These are phyloP conservation scores for Ceratina calcarata DNA, from an alignment of 1,140 invertebrate species.

Conservation along the genomic window DNA sequence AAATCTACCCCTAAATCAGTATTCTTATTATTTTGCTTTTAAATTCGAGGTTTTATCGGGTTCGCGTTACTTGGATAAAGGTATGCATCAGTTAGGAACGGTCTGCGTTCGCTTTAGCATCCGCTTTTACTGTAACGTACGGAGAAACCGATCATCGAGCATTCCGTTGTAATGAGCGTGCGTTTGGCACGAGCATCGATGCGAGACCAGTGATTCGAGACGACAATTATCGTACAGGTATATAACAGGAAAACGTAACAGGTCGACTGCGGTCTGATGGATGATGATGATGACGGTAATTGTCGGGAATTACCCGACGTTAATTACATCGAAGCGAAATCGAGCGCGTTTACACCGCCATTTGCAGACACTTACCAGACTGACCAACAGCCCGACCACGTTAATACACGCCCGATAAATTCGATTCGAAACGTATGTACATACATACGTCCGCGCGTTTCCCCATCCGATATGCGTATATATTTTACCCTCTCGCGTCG, in stretches of 20 bases:
- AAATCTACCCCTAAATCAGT: too few species aligned
- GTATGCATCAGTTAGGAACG: too few species aligned
- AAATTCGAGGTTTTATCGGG: too few species aligned
- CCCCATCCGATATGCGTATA: slow-evolving; percentile 16
- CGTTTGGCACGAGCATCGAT: slow-evolving; percentile 26
- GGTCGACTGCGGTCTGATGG: slow-evolving; percentile 62
- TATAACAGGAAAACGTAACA: slow-evolving; percentile 68
- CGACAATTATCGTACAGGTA: slow-evolving; percentile 65
- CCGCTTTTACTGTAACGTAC: too few species aligned
- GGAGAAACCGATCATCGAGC: neutral
- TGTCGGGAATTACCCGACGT: slow-evolving; percentile 65
- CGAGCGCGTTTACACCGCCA: slow-evolving; percentile 51
- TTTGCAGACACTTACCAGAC: slow-evolving; percentile 62
- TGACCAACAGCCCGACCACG: slow-evolving; percentile 52
- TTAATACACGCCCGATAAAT: slow-evolving; percentile 67
- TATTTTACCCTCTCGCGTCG: slow-evolving; percentile 58
- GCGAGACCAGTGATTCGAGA: slow-evolving; percentile 51
- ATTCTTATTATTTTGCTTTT: too few species aligned
- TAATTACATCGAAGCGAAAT: slow-evolving; percentile 60
- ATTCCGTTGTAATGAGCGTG: slow-evolving; percentile 26
- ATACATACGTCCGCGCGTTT: slow-evolving; percentile 27
- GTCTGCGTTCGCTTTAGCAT: too few species aligned
- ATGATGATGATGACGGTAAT: slow-evolving; percentile 67
- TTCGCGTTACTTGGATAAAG: too few species aligned
- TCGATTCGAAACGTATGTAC: slow-evolving; percentile 41